Base-by-base conservation (phyloP, 1,140 invertebrate genomes). In the Scaptodrosophila lebanonensis region DNA sequence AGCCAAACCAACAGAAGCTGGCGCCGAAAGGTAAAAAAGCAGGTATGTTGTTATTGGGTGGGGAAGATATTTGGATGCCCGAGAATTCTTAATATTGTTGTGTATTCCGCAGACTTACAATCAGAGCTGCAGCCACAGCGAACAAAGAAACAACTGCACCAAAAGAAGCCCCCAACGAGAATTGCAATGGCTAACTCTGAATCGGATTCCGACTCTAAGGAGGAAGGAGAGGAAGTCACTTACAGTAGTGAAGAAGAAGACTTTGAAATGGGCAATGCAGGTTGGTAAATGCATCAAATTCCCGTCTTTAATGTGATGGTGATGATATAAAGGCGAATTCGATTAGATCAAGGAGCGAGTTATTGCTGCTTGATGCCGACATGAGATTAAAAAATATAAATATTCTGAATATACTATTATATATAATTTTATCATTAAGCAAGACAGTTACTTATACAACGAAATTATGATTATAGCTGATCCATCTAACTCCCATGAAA, bases 271-370 rank as follows among this genome's bases (percentile, higher is more conserved):
- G 44, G 57, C 29, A 56, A 45, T 25, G 52, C 30, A 32, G 53
- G 60, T 63, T 17, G 11, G 0, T n/a, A 11, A 13, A 17, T 9
- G 1, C 5, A 17, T 9, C 6, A 29, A 9, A 40, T n/a, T 13
- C 4, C 8, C 8, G 9, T n/a, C 13, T 18, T 29, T 15, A 29
- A 4, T 7, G 12, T n/a, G 1, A 36, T 32, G 16, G 63, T 66
- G 82, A 71, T 70, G 85, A 85, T 52, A 61, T 29, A 59, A 83
- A 85, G 75, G 82, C 83, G 82, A 86, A 84, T 86, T 75, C 57
- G 70, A 86, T 18, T 12, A 38, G 57, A 32, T 18, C 38, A 27
- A 25, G 8, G 54, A 79, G 39, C 66, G 58, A 71, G 73, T 77
- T 77, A 77, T 38, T 68, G 73, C 38, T 68, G 73, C 7, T 30